phyloP scores from a whole-genome alignment of 1,140 invertebrate species.

The Drosophila pseudoobscura region DNA sequence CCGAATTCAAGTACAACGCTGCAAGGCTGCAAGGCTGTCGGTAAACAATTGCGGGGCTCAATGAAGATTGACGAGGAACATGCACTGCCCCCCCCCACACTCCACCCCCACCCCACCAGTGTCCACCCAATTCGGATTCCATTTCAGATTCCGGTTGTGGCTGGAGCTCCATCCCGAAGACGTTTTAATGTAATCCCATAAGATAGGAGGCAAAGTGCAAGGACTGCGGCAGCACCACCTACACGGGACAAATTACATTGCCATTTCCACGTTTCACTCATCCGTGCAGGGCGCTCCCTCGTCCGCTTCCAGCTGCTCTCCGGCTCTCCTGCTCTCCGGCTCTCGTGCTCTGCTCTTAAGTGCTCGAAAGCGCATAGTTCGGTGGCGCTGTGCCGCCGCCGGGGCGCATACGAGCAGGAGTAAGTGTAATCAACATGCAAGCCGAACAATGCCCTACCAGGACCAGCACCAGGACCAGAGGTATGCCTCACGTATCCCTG shows the following conservation, averaged over 20 bases:
- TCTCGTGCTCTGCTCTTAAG: slow-evolving; percentile 38
- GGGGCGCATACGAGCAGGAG: slow-evolving; percentile 38
- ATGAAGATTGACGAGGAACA: slow-evolving; percentile 51
- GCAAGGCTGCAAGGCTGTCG: slow-evolving; percentile 6
- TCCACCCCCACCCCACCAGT: neutral
- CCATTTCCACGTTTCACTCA: slow-evolving; percentile 55
- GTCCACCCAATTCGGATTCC: slow-evolving; percentile 30
- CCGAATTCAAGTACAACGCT: slow-evolving; percentile 41
- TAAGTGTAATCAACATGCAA: slow-evolving; percentile 64
- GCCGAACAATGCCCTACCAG: slow-evolving; percentile 36
- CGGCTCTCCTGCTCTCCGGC: neutral
- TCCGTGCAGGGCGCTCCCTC: neutral
- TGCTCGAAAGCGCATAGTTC: slow-evolving; percentile 60
- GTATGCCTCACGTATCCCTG: slow-evolving; percentile 39
- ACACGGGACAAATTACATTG: slow-evolving; percentile 67
- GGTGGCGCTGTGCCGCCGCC: slow-evolving; percentile 26
- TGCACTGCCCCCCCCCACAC: neutral
- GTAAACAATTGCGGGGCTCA: slow-evolving; percentile 34
- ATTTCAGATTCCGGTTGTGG: too few species aligned
- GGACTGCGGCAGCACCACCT: slow-evolving; percentile 32
- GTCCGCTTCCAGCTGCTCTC: neutral
- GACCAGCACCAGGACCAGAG: slow-evolving; percentile 9
- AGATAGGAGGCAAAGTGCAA: slow-evolving; percentile 33
- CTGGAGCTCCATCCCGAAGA: slow-evolving; percentile 33
- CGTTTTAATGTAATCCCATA: slow-evolving; percentile 52